phyloP scores from a whole-genome alignment of 2,113 vertebrate species.

The Silurus glanis region DNA sequence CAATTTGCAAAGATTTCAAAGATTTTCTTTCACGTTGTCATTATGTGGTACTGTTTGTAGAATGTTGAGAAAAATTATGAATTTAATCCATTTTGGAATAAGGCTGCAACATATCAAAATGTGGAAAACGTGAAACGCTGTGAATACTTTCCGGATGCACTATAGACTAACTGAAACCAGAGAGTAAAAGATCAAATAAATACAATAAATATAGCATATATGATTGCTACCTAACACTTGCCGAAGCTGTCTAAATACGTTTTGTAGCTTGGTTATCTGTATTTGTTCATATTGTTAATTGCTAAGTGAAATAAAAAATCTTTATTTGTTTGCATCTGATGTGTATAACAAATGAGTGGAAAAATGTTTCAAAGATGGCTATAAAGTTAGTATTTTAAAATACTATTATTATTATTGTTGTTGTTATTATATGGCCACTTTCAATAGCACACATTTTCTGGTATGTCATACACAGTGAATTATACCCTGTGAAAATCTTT shows the following conservation, averaged over 20 bases:
- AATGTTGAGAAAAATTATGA: too few relatives aligned
- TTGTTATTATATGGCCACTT: too few relatives aligned
- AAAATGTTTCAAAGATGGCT: neutral
- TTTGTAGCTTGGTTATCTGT: neutral
- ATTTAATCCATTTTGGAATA: too few relatives aligned
- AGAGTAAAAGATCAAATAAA: neutral
- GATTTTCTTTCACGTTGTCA: too few relatives aligned
- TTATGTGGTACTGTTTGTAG: too few relatives aligned
- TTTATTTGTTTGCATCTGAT: neutral
- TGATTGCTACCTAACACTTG: neutral
- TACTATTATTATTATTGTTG: neutral
- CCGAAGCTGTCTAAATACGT: neutral
- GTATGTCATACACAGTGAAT: neutral
- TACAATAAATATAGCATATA: neutral
- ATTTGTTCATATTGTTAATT: neutral
- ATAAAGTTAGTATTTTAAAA: neutral
- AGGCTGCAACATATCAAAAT: too few relatives aligned
- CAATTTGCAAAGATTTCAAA: too few relatives aligned
- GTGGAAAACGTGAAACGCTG: too few relatives aligned
- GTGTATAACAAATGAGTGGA: neutral
- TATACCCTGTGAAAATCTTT: too few relatives aligned
- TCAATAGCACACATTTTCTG: neutral
- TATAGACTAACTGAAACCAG: neutral
- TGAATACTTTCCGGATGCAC: neutral
- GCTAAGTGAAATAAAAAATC: neutral